These are phyloP conservation scores for Phyto melanocephala DNA, from an alignment of 2,888 invertebrate species.

Conservation along the genomic window DNA sequence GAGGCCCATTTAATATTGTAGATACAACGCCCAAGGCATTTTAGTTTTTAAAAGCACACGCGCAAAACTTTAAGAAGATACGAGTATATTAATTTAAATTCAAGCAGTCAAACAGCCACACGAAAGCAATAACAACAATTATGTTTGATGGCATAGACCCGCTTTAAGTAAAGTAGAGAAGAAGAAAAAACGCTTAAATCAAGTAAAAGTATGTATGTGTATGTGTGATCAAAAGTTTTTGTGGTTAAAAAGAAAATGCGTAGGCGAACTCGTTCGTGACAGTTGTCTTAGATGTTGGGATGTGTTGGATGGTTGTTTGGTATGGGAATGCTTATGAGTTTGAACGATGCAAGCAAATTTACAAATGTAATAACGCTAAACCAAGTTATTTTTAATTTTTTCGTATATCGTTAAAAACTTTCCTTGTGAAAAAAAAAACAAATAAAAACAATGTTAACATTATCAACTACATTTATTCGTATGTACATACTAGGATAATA, in stretches of 20 bases:
- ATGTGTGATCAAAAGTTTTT: constrained; percentile 17
- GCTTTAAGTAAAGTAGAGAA: constrained; percentile 49
- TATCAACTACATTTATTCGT: constrained; percentile 10
- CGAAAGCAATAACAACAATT: constrained; percentile 29
- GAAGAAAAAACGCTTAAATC: background rate
- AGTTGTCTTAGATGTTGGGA: constrained; percentile 48
- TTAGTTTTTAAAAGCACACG: constrained; percentile 55
- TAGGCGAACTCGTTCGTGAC: constrained; percentile 67
- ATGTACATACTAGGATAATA: constrained; percentile 42
- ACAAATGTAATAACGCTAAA: constrained; percentile 60
- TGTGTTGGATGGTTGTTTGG: background rate
- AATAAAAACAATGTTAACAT: constrained; percentile 38
- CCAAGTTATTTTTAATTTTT: background rate
- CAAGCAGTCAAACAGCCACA: constrained; percentile 72
- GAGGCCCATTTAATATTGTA: constrained; percentile 43
- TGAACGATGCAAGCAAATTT: constrained; percentile 26
- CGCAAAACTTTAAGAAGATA: constrained; percentile 66
- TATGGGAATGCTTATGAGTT: background rate
- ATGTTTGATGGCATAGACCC: constrained; percentile 59
- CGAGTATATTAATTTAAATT: constrained; percentile 75
- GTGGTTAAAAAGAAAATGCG: constrained; percentile 56
- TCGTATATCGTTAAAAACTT: background rate
- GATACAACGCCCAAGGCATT: constrained; percentile 59
- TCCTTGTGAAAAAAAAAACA: constrained; percentile 33
- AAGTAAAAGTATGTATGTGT: constrained; percentile 10